Percentiles rank a stretch among this genome's conserved stretches.
Evolutionary conservation across 2,797 vertebrate genomes (phyloP).

Genomic region (Petrocephalus schoutedeni): DNA sequence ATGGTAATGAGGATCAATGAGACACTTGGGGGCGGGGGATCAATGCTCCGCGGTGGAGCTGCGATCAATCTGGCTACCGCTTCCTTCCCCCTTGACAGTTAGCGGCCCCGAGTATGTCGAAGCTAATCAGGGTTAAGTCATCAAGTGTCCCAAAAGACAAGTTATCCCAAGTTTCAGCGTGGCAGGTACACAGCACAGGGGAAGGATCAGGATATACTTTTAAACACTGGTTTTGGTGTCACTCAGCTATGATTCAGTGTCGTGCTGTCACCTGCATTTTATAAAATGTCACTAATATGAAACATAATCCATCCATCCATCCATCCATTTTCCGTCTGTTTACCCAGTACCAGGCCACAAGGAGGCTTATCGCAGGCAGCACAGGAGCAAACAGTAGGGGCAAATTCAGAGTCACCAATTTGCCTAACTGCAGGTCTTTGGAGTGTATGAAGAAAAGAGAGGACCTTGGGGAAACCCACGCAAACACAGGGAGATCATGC

Average conservation of each 20-base stretch:
- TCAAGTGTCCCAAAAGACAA: conserved; percentile 57
- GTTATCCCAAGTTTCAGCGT: not conserved
- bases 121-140: conserved; percentile 53
- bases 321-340: not conserved
- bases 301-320: not conserved
- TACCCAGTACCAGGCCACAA: not conserved
- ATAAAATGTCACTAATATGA: not conserved
- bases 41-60: conserved; percentile 47
- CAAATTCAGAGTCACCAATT: not conserved
- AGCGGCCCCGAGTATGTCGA: conserved; percentile 6
- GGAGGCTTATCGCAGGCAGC: not conserved
- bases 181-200: not conserved
- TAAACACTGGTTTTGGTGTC: not conserved
- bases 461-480: not conserved
- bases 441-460: not conserved
- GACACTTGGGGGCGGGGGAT: conserved; percentile 48
- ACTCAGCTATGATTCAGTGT: not conserved
- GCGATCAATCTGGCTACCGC: not conserved
- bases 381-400: not conserved
- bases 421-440: not conserved
- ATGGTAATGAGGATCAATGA: conserved; percentile 54
- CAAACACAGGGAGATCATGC: not conserved
- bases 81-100: conserved; percentile 16
- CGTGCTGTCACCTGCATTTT: not conserved
- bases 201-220: not conserved